A percentile compares a stretch with the other conserved stretches of the same genome.
These are phyloP conservation scores for Volucella zonaria DNA, from an alignment of 2,888 invertebrate genomes.

Conservation along the genomic window DNA sequence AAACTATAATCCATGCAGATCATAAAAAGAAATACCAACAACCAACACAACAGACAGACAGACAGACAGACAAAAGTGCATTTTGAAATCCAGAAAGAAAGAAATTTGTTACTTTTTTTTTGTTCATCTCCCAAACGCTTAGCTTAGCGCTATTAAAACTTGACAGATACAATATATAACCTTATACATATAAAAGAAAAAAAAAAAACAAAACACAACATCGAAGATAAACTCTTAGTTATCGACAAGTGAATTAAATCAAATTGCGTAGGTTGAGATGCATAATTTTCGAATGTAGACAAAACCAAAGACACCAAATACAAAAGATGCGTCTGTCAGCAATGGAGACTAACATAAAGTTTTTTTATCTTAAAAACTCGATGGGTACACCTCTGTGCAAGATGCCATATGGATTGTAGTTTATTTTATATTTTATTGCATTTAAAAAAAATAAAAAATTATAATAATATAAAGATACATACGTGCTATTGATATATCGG, in stretches of 20 bases:
- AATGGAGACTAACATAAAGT: constrained; percentile 12
- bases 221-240: constrained; percentile 55
- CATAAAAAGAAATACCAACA: constrained; percentile 44
- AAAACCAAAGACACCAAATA: not conserved
- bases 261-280: constrained; percentile 67
- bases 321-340: constrained; percentile 35
- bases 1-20: constrained; percentile 63
- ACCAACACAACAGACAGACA: not conserved
- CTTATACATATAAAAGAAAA: not conserved
- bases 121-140: too few species aligned
- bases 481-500: constrained; percentile 81
- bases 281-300: constrained; percentile 52
- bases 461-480: constrained; percentile 75
- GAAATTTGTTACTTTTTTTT: not conserved
- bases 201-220: constrained; percentile 16
- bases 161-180: not conserved
- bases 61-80: constrained; percentile 42
- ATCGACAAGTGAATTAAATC: constrained; percentile 67
- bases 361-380: constrained; percentile 6
- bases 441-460: constrained; percentile 1
- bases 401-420: not conserved
- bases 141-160: constrained; percentile 27
- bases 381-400: constrained; percentile 15
- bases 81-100: constrained; percentile 54
- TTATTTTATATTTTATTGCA: constrained; percentile 4